Evolutionary conservation across 1,140 invertebrate species (phyloP).

Genomic region (Pogonomyrmex californicus): DNA sequence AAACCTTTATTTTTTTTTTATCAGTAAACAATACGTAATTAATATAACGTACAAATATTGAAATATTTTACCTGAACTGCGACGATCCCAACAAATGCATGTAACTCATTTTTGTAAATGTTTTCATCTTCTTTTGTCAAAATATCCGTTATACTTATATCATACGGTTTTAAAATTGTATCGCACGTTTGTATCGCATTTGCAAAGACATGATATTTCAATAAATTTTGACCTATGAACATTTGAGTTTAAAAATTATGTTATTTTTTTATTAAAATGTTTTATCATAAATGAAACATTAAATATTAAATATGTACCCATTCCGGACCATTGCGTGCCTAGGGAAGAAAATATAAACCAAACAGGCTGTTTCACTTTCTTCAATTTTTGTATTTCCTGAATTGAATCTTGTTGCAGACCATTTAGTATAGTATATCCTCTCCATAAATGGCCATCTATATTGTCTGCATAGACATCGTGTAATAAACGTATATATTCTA

Average conservation of each 20-base stretch:
- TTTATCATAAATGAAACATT: slow-evolving; percentile 72
- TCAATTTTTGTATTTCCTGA: background rate
- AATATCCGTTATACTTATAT: slow-evolving; percentile 59
- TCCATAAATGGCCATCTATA: background rate
- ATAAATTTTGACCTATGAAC: background rate
- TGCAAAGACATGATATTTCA: slow-evolving; percentile 84
- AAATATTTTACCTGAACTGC: slow-evolving; percentile 74
- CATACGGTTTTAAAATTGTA: slow-evolving; percentile 94
- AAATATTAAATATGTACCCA: background rate
- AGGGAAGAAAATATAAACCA: slow-evolving; percentile 24
- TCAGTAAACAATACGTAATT: no score
- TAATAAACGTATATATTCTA: background rate
- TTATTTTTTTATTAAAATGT: background rate
- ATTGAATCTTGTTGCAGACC: background rate
- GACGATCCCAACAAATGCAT: background rate
- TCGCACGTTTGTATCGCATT: slow-evolving; percentile 92
- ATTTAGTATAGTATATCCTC: background rate
- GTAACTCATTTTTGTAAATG: background rate
- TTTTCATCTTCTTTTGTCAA: background rate
- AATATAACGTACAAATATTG: slow-evolving; percentile 75
- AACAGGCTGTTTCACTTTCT: background rate
- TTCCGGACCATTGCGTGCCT: background rate
- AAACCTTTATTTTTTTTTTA: no score
- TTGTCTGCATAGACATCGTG: background rate
- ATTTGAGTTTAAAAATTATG: background rate